Base-by-base conservation (phyloP, 2,888 invertebrate species). In the Uropetala carovei region DNA sequence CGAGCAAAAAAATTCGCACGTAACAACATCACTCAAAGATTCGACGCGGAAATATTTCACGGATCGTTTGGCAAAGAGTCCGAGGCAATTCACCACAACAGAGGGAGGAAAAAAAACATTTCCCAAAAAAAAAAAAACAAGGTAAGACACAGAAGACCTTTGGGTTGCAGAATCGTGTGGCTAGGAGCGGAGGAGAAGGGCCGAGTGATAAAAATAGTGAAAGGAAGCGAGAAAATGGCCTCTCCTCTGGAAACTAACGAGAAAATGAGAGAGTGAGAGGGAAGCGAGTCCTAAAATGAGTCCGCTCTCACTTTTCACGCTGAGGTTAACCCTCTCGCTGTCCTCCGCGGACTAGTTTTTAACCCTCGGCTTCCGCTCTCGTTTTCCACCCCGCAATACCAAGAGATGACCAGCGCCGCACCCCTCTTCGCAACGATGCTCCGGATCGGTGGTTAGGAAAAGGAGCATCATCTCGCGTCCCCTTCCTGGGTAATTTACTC, bases 11-110 rank as follows among this genome's bases (percentile, higher is more conserved):
- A 68, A 68, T 22, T 18, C 16, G 68, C n/a, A 9, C 9, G 18
- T n/a, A 68, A n/a, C 68, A 68, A 68, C 68, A 22, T n/a, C 18
- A 18, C n/a, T 68, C 22, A 43, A 43, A 43, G 43, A 43, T 68
- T n/a, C 68, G 68, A 68, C 68, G 68, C 68, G 68, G 68, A 68
- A 68, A 68, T 68, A 68, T 68, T 68, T n/a, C 68, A 68, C 68
- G 68, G 18, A 68, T 68, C 68, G 22, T 18, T 68, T 68, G 68
- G 9, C 68, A n/a, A n/a, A 68, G n/a, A 68, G 68, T 68, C n/a
- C 68, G 68, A 68, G 18, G 18, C 68, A n/a, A 68, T 68, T 22
- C 22, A 68, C 68, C 22, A 0, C 68, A 68, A n/a, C 68, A 10
- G 0, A n/a, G n/a, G n/a, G n/a, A n/a, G n/a, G 22, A 18, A n/a